These are phyloP conservation scores for Bursaphelenchus okinawaensis DNA, from an alignment of 2,888 invertebrate species.

Conservation along the genomic window DNA sequence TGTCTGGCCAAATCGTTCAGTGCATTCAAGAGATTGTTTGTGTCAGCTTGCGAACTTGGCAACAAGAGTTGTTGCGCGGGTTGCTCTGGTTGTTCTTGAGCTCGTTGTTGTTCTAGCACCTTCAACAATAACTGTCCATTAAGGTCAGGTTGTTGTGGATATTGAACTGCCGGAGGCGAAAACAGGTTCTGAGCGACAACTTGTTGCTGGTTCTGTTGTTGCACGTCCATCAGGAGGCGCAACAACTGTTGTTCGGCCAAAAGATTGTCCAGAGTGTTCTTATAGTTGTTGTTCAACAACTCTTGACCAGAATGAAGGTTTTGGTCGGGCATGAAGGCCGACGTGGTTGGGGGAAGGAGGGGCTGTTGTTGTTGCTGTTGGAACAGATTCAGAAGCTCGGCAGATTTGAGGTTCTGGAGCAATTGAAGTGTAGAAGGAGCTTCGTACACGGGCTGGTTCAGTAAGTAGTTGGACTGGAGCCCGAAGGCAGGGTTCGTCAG, in stretches of 20 bases:
- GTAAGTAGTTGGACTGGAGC: not conserved
- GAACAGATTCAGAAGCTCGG: not conserved
- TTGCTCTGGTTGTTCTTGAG: not conserved
- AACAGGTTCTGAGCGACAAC: not conserved
- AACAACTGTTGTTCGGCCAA: conserved; percentile 8
- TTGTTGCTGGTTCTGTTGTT: conserved; percentile 5
- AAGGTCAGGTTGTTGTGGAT: not conserved
- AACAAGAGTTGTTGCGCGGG: not conserved
- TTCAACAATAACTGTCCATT: not conserved
- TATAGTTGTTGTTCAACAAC: conserved; percentile 10
- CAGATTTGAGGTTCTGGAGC: not conserved
- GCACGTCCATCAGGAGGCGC: conserved; percentile 1
- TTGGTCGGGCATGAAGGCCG: not conserved
- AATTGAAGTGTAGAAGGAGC: not conserved
- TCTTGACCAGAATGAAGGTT: not conserved
- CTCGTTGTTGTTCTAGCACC: not conserved
- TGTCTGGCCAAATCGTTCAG: conserved; percentile 6
- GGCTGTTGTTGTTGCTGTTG: not conserved
- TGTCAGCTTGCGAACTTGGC: not conserved
- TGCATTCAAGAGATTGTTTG: not conserved
- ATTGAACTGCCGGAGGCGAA: not conserved
- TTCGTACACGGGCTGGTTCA: not conserved
- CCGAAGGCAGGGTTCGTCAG: not conserved
- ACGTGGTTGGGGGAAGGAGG: not conserved
- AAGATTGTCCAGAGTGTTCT: conserved; percentile 6